These are phyloP conservation scores for Gymnodraco acuticeps DNA, from an alignment of 2,797 vertebrate genomes.

Conservation along the genomic window DNA sequence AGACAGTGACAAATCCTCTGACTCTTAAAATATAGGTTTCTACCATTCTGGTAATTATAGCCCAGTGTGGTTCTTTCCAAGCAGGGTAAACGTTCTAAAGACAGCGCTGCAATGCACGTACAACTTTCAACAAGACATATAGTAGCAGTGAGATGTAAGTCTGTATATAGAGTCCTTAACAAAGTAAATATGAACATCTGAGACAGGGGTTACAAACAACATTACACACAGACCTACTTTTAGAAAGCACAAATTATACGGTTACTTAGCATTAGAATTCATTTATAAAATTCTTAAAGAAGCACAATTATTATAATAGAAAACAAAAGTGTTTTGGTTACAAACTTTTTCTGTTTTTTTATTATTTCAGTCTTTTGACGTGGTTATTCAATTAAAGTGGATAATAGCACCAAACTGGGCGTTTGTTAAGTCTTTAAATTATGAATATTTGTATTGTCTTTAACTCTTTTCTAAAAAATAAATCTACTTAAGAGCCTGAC, in stretches of 20 bases:
- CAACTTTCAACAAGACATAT: slow-evolving; percentile 7
- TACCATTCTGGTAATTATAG: slow-evolving; percentile 66
- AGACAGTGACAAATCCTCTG: slow-evolving; percentile 53
- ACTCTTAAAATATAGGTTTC: slow-evolving; percentile 68
- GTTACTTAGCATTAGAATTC: too few relatives aligned
- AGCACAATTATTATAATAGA: neutral
- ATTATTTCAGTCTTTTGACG: neutral
- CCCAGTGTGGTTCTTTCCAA: slow-evolving; percentile 42
- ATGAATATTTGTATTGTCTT: neutral
- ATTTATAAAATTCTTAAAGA: slow-evolving; percentile 1
- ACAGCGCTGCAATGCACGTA: slow-evolving; percentile 35
- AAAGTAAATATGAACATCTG: slow-evolving; percentile 13
- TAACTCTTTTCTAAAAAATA: too few relatives aligned
- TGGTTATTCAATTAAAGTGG: neutral
- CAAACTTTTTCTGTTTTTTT: neutral
- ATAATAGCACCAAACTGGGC: neutral
- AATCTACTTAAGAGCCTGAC: neutral
- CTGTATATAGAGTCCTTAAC: neutral
- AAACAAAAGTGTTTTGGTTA: slow-evolving; percentile 1
- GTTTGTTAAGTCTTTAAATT: neutral
- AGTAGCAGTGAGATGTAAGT: slow-evolving; percentile 13
- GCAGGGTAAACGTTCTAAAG: slow-evolving; percentile 46
- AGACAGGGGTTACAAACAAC: neutral
- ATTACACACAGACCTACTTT: neutral
- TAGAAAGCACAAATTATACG: neutral